Conservation (phyloP, 1,140 invertebrate genomes). For the Ostrea denselamellosa region DNA sequence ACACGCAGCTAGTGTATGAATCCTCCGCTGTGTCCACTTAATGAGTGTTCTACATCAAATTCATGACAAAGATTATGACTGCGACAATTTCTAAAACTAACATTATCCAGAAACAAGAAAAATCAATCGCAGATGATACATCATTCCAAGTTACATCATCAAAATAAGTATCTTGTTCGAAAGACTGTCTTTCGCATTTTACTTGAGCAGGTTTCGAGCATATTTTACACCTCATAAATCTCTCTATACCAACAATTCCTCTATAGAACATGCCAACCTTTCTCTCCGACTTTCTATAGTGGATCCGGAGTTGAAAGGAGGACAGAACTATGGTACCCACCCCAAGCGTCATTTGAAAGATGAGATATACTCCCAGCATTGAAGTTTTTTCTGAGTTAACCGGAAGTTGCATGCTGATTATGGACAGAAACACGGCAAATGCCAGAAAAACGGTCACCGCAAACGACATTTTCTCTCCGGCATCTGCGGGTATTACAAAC, state of each 20-base stretch:
- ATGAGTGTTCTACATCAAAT: neutral
- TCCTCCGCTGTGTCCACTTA: too few species aligned
- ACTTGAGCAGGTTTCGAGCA: neutral
- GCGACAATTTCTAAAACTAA: neutral
- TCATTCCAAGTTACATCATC: slow-evolving; percentile 6
- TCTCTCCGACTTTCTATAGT: neutral
- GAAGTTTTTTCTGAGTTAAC: slow-evolving; percentile 80
- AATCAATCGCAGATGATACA: slow-evolving; percentile 28
- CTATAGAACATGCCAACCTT: neutral
- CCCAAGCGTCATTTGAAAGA: slow-evolving; percentile 29
- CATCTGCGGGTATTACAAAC: slow-evolving; percentile 82
- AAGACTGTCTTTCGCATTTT: neutral
- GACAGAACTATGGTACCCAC: slow-evolving; percentile 14
- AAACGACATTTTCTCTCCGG: slow-evolving; percentile 82
- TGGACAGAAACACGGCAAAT: slow-evolving; percentile 82
- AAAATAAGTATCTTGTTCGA: neutral
- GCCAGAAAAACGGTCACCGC: slow-evolving; percentile 82
- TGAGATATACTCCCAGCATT: slow-evolving; percentile 72
- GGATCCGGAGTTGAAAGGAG: slow-evolving; percentile 40
- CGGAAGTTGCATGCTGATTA: slow-evolving; percentile 82
- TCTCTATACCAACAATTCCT: neutral
- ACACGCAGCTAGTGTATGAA: too few species aligned
- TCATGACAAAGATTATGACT: neutral
- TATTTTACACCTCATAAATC: neutral
- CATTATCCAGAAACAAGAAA: neutral